A percentile compares a stretch with the other conserved stretches of the same genome.
Evolutionary conservation across 2,888 invertebrate species (phyloP).

Genomic region (Xylophagus ater): DNA sequence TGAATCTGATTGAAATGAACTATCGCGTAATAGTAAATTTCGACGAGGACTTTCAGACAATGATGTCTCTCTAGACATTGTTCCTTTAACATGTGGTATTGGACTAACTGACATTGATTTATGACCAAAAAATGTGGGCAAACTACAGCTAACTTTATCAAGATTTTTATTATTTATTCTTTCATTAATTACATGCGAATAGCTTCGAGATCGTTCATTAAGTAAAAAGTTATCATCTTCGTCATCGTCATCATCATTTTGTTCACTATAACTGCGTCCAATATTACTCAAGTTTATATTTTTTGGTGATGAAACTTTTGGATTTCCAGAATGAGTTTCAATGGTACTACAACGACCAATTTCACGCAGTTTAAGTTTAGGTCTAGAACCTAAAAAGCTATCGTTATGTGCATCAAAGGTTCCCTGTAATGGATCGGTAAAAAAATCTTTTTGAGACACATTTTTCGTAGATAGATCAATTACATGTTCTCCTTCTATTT

Average conservation of each 20-base stretch:
- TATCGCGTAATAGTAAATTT: constrained; percentile 29
- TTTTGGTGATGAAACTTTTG: no score
- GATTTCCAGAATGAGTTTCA: no score
- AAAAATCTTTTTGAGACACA: no score
- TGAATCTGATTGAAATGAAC: constrained; percentile 39
- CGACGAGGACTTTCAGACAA: constrained; percentile 17
- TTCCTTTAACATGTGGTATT: constrained; percentile 8
- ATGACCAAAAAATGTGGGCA: constrained; percentile 15
- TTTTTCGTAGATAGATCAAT: no score
- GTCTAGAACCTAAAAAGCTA: constrained; percentile 8
- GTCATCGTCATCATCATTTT: constrained; percentile 14
- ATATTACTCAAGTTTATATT: constrained; percentile 16
- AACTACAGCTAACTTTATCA: constrained; percentile 13
- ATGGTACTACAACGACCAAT: constrained; percentile 14
- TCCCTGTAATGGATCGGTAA: no score
- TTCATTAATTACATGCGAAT: constrained; percentile 11
- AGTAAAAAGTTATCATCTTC: constrained; percentile 9
- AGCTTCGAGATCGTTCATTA: constrained; percentile 16
- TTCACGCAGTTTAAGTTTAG: constrained; percentile 10
- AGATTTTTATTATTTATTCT: constrained; percentile 2
- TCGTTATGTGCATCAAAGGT: constrained; percentile 8
- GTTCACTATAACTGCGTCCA: constrained; percentile 21
- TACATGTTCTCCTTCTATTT: background rate
- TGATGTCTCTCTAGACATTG: constrained; percentile 9
- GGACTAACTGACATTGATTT: constrained; percentile 13